Percentiles rank a stretch among this genome's conserved stretches.
Conservation (phyloP, 2,888 invertebrate genomes). For the Gasteruption jaculator region DNA sequence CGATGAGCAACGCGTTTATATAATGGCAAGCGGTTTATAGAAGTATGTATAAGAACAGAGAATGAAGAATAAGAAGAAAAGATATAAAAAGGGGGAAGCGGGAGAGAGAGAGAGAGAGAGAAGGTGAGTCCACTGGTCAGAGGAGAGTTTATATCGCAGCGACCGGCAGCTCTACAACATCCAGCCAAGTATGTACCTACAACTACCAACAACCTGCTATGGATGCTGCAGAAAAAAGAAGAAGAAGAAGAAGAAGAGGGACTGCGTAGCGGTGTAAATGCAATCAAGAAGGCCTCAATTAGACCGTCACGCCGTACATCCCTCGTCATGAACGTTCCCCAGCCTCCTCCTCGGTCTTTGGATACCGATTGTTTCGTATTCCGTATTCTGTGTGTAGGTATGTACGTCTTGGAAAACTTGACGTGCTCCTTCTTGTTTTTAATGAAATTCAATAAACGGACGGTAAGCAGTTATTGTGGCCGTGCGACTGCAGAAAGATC, state of each 20-base stretch:
- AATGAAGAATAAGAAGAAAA: slow-evolving; percentile 7
- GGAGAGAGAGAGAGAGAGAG: neutral
- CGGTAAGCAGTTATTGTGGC: too few relatives aligned
- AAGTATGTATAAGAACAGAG: slow-evolving; percentile 9
- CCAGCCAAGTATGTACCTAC: too few relatives aligned
- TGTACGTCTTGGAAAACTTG: too few relatives aligned
- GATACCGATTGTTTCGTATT: too few relatives aligned
- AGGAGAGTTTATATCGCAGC: too few relatives aligned
- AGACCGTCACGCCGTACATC: slow-evolving; percentile 48
- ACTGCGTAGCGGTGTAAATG: slow-evolving; percentile 44
- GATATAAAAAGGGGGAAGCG: slow-evolving; percentile 7
- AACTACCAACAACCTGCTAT: too few relatives aligned
- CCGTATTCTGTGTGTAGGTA: too few relatives aligned
- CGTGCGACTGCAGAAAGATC: too few relatives aligned
- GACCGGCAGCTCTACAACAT: too few relatives aligned
- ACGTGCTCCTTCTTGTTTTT: too few relatives aligned
- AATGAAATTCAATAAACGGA: too few relatives aligned
- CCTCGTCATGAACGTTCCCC: slow-evolving; percentile 38
- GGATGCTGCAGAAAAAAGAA: neutral
- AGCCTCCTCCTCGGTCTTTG: slow-evolving; percentile 22
- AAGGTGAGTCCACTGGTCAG: too few relatives aligned
- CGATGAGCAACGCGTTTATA: slow-evolving; percentile 22
- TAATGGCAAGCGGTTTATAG: slow-evolving; percentile 19
- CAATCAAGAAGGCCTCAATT: slow-evolving; percentile 48
- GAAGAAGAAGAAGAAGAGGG: slow-evolving; percentile 20